Base-by-base conservation (phyloP, 2,797 vertebrate species). In the Eutrigla gurnardus region DNA sequence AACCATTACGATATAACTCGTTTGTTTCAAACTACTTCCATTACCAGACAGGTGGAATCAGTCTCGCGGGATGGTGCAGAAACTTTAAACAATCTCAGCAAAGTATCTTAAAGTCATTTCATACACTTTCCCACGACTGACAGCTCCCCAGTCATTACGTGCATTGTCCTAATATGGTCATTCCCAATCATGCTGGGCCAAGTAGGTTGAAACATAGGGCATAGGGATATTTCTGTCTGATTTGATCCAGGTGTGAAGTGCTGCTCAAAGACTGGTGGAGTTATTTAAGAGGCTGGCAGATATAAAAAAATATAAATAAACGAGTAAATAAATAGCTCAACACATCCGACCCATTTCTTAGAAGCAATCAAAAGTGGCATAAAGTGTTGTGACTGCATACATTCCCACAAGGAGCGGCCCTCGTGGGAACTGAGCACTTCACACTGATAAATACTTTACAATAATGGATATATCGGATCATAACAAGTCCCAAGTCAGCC, bases 11-110 rank as follows among this genome's bases (percentile, higher is more conserved):
- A 43, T 50, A 70, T 36, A 68, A 71, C 71, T 71, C 37, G 4
- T 78, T 83, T 65, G 64, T 60, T 86, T 72, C 80, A 65, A 81
- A 88, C 69, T 25, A 32, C 52, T 75, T 65, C 37, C 61, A 50
- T 62, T 49, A 47, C 50, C 65, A 55, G 67, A 7, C 43, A 59
- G 76, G 63, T 47, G 78, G 70, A 77, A 64, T 59, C 42, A 18
- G 72, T 54, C 83, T 81, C 70, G 8, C 25, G 80, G 80, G 83
- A 82, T 5, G 4, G n/a, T 6, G 61, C 33, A 40, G 62, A 73
- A 78, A 83, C 67, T 60, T 68, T 25, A 70, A 43, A 77, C 57
- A n/a, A 77, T 46, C 55, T 71, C 43, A 65, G 61, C 40, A 58
- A 73, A 86, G 59, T 14, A 75, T 39, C 47, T 65, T 46, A 77